Evolutionary conservation across 2,888 invertebrate genomes (phyloP).

Genomic region (Melangyna quadrimaculata): DNA sequence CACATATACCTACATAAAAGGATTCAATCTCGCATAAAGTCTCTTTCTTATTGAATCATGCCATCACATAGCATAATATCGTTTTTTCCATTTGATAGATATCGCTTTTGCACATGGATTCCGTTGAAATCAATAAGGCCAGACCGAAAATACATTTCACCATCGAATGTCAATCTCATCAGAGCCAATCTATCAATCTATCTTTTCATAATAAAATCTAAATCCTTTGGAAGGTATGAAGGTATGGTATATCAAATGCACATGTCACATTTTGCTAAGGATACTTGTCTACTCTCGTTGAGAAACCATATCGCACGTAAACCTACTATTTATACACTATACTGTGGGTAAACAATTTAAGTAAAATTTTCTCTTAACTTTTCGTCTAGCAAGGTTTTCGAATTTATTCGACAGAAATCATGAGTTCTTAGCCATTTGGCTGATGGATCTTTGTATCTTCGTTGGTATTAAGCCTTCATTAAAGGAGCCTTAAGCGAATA

Average conservation of each 20-base stretch:
- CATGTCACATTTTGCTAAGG: constrained; percentile 1
- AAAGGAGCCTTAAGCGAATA: too few species aligned
- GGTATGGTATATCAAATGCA: neutral
- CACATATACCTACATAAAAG: too few species aligned
- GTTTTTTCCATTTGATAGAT: neutral
- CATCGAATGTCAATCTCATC: constrained; percentile 61
- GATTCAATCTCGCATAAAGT: neutral
- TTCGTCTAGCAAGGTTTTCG: too few species aligned
- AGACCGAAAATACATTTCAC: constrained; percentile 22
- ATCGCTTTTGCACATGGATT: neutral
- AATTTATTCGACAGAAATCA: too few species aligned
- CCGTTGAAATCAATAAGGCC: constrained; percentile 49
- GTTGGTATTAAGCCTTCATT: too few species aligned
- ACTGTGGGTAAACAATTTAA: neutral
- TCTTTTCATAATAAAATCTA: constrained; percentile 17
- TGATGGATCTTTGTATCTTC: too few species aligned
- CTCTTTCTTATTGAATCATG: constrained; percentile 6
- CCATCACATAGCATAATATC: too few species aligned
- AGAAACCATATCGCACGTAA: neutral
- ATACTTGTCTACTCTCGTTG: neutral
- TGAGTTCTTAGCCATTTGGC: too few species aligned
- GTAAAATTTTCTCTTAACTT: neutral
- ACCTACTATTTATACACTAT: neutral
- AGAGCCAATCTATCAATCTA: constrained; percentile 46
- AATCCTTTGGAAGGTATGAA: neutral